Base-by-base conservation (phyloP, 2,797 vertebrate genomes). In the Clarias laeviceps region DNA sequence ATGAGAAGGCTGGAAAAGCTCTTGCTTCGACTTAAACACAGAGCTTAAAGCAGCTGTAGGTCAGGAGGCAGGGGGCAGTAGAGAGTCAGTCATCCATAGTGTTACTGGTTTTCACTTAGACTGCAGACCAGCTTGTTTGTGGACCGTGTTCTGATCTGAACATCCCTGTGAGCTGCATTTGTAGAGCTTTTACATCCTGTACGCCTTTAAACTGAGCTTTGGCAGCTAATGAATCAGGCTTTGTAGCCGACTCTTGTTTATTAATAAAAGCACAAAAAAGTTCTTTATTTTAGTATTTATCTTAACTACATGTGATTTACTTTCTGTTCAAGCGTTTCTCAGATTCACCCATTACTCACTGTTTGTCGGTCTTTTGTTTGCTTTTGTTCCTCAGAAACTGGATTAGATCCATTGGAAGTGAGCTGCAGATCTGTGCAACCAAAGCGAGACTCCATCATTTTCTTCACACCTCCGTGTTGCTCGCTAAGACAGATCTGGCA, bases 391-490 rank as follows among this genome's bases (percentile, higher is more conserved):
- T 17, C 57, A 50, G 61, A 86, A 79, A 85, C 84, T 87, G 84
- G 86, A 87, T 62, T 1, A 15, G 18, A 82, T 83, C 69, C 83
- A 80, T 82, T 77, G 61, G 62, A 45, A 80, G 77, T 40, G 40
- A 65, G 68, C 74, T 24, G 82, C 81, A 82, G 73, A 82, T 87
- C 79, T 37, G 22, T 22, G 65, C 24, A 87, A 83, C 87, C 77
- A 79, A 82, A 87, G 12, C 37, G 59, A 86, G 87, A n/a, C 84
- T 87, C 83, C 24, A 59, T 88, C 37, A 82, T 87, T 83, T 83
- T n/a, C 32, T 80, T 87, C 68, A 87, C 85, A 86, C 85, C 85
- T 87, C 68, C n/a, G 11, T 37, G n/a, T 83, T 27, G 68, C 80
- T 69, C 45, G 37, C 15, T 15, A 56, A 80, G 66, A 84, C 20